Evolutionary conservation across 2,113 vertebrate genomes (phyloP).

Genomic region (Phyllostomus hastatus): DNA sequence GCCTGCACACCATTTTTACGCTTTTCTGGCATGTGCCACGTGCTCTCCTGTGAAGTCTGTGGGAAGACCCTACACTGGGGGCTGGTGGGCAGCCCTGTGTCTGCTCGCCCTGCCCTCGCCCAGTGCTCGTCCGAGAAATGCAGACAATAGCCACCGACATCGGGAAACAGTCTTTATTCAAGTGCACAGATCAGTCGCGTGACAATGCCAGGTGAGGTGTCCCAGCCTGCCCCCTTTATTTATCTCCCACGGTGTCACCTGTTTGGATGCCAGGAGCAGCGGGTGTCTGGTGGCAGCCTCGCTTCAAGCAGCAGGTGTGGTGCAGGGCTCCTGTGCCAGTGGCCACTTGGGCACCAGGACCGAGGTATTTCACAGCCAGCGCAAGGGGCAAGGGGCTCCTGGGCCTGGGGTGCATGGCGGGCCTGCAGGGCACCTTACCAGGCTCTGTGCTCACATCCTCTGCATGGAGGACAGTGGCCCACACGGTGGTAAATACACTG

Average conservation of each 20-base stretch:
- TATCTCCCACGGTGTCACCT: neutral
- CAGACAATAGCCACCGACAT: neutral
- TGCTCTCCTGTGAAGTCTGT: neutral
- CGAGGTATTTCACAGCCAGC: neutral
- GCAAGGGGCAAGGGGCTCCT: neutral
- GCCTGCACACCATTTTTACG: no score
- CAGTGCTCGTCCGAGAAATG: neutral
- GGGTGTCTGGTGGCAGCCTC: neutral
- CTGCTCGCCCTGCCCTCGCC: neutral
- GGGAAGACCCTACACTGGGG: neutral
- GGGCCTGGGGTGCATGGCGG: neutral
- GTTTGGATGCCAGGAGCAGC: neutral
- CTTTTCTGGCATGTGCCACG: no score
- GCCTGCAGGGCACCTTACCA: neutral
- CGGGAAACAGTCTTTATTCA: neutral
- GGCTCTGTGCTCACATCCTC: neutral
- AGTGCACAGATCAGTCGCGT: neutral
- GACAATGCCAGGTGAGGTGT: neutral
- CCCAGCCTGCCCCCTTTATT: neutral
- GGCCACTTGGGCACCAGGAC: neutral
- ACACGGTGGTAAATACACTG: fast-evolving
- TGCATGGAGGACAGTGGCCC: fast-evolving
- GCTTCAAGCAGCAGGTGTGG: neutral
- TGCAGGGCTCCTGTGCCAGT: neutral
- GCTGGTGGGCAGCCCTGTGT: neutral